These are phyloP conservation scores for Bradypodion ventrale DNA, from an alignment of 2,797 vertebrate genomes.

Conservation along the genomic window DNA sequence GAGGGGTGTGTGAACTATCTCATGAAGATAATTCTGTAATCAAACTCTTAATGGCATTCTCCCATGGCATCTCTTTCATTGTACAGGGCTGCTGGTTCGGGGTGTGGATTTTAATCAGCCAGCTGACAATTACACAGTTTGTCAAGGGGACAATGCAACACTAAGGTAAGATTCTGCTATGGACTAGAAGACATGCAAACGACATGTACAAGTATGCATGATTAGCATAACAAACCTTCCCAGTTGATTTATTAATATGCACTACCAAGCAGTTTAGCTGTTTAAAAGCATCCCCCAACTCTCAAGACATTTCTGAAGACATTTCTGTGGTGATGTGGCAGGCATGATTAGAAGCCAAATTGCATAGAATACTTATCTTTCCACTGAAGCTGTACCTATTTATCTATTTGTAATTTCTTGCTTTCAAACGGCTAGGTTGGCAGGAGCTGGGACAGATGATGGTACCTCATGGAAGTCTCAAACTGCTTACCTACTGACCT, in stretches of 20 bases:
- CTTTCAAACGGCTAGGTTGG: no score
- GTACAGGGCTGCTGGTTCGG: conserved; percentile 78
- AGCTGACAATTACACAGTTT: conserved; percentile 91
- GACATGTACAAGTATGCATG: not conserved
- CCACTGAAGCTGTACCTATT: no score
- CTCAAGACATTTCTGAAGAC: no score
- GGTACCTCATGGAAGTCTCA: no score
- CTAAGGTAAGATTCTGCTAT: conserved; percentile 81
- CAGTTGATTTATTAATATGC: not conserved
- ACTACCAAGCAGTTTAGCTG: not conserved
- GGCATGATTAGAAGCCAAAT: no score
- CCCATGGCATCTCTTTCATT: not conserved
- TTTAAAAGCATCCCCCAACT: no score
- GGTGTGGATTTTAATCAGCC: conserved; percentile 85
- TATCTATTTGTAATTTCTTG: no score
- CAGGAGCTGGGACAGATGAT: no score
- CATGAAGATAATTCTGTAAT: not conserved
- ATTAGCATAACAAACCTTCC: not conserved
- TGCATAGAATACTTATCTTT: no score
- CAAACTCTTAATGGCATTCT: not conserved
- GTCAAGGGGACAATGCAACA: conserved; percentile 88
- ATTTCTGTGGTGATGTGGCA: no score
- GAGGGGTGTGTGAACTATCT: no score
- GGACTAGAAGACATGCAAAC: not conserved
- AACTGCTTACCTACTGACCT: no score